Conservation (phyloP, 2,888 invertebrate species). For the Oscheius sp. region DNA sequence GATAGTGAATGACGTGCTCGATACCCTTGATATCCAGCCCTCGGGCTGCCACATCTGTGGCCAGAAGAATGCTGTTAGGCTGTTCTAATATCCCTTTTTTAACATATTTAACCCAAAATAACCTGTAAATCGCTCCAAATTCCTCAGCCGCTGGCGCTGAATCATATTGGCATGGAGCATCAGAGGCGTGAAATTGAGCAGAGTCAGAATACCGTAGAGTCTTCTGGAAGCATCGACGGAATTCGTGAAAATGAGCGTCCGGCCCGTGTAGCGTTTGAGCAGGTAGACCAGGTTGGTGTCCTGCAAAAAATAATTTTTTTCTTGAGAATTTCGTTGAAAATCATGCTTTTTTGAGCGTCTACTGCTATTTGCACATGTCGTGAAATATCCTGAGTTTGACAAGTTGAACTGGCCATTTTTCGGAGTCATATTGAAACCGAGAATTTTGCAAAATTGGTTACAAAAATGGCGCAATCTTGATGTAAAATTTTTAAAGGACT, state of each 20-base stretch:
- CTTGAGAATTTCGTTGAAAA: neutral
- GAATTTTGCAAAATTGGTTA: no score
- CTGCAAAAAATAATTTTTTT: constrained; percentile 74
- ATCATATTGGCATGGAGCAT: constrained; percentile 83
- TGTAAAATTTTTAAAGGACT: neutral
- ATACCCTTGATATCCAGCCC: constrained; percentile 94
- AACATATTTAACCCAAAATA: neutral
- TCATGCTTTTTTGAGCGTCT: no score
- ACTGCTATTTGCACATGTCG: no score
- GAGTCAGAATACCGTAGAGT: constrained; percentile 75
- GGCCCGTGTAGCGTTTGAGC: constrained; percentile 84
- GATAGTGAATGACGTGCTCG: constrained; percentile 95
- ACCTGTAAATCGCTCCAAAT: constrained; percentile 84
- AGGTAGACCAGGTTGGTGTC: constrained; percentile 94
- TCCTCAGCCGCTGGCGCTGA: constrained; percentile 91
- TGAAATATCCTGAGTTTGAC: no score
- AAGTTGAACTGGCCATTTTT: no score
- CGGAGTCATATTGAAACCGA: no score
- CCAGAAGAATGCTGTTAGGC: constrained; percentile 83
- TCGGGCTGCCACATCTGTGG: constrained; percentile 95
- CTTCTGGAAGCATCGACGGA: constrained; percentile 83
- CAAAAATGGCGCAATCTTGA: no score
- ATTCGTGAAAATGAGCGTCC: constrained; percentile 88
- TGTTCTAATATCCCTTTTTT: constrained; percentile 62
- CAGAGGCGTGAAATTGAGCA: constrained; percentile 78